A percentile compares a stretch with the other conserved stretches of the same genome.
Conservation (phyloP, 2,113 vertebrate species). For the Alethe castanea region DNA sequence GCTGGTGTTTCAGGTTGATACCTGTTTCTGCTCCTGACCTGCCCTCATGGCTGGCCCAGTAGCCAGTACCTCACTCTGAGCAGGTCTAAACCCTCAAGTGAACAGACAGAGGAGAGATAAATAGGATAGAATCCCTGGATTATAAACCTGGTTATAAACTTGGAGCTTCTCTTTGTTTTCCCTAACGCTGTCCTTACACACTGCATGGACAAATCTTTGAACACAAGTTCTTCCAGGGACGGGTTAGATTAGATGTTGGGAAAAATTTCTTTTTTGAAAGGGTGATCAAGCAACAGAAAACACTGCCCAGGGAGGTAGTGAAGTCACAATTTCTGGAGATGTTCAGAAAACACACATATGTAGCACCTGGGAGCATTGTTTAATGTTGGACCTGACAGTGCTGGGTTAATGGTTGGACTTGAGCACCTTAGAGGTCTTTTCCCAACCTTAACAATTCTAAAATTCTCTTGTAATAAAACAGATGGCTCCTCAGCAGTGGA, state of each 20-base stretch:
- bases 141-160: not conserved
- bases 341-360: not conserved
- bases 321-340: not conserved
- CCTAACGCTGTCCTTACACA: not conserved
- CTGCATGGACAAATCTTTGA: not conserved
- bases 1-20: constrained; percentile 19
- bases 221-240: not conserved
- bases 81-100: not conserved
- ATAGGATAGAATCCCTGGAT: not conserved
- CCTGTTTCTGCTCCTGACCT: constrained; percentile 2
- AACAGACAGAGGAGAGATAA: not conserved
- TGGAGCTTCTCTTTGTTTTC: not conserved
- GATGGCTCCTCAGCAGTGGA: not conserved
- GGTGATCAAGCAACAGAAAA: not conserved
- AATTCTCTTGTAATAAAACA: not conserved
- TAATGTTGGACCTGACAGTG: not conserved
- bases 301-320: too few relatives aligned
- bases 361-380: not conserved
- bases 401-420: not conserved
- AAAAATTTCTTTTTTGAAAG: not conserved
- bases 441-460: not conserved
- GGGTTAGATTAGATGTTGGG: not conserved
- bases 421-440: not conserved
- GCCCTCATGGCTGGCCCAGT: not conserved
- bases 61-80: not conserved